Percentiles rank a stretch among this genome's conserved stretches.
These are phyloP conservation scores for Agonum fuliginosum DNA, from an alignment of 2,888 invertebrate species.

Conservation along the genomic window DNA sequence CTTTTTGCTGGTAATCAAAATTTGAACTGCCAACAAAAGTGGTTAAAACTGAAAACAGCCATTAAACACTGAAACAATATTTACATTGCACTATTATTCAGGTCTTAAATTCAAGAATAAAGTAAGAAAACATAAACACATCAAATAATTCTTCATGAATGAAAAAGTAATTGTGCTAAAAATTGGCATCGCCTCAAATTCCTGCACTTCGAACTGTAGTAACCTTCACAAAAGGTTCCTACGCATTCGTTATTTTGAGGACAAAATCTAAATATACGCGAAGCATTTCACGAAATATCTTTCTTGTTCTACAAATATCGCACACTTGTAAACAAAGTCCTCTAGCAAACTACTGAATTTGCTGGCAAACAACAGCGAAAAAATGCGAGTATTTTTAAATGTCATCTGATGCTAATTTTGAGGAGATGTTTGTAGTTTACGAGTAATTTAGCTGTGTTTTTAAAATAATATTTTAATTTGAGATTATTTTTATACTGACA, in stretches of 20 bases:
- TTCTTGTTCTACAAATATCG: conserved; percentile 39
- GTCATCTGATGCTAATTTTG: conserved; percentile 31
- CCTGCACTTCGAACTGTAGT: conserved; percentile 38
- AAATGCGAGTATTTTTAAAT: conserved; percentile 31
- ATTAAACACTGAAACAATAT: too few relatives aligned
- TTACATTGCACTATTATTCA: too few relatives aligned
- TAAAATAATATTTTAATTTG: conserved; percentile 6
- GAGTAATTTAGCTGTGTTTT: background rate
- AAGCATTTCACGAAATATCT: conserved; percentile 24
- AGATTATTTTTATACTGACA: background rate
- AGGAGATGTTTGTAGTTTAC: conserved; percentile 12
- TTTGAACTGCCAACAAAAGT: too few relatives aligned
- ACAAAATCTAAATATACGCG: conserved; percentile 18
- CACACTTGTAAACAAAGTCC: conserved; percentile 37
- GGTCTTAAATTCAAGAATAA: too few relatives aligned
- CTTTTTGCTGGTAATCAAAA: too few relatives aligned
- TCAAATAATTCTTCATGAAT: conserved; percentile 31
- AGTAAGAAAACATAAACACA: conserved; percentile 1
- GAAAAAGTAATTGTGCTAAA: conserved; percentile 17
- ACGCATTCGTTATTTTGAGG: conserved; percentile 9
- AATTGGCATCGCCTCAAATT: conserved; percentile 3
- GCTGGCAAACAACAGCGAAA: conserved; percentile 8
- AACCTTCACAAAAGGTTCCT: conserved; percentile 35
- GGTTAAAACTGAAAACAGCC: too few relatives aligned
- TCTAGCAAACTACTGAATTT: background rate